Evolutionary conservation across 2,888 invertebrate species (phyloP).

Genomic region (Stenichneumon culpator): DNA sequence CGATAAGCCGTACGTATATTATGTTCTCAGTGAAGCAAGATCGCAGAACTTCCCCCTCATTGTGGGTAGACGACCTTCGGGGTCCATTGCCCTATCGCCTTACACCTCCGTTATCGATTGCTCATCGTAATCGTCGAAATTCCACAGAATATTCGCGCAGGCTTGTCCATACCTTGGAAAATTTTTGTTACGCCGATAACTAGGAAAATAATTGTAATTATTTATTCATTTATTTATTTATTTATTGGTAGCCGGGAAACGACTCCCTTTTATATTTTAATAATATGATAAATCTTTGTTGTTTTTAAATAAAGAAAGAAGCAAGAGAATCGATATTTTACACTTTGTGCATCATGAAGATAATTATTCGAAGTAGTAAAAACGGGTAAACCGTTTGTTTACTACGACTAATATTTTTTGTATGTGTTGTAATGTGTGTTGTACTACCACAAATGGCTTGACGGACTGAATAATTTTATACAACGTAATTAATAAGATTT

Average conservation of each 20-base stretch:
- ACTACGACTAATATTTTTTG: no score
- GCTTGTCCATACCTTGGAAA: not conserved
- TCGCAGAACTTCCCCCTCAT: slow-evolving; percentile 30
- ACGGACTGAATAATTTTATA: not conserved
- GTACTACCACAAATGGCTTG: not conserved
- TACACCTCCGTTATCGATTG: slow-evolving; percentile 19
- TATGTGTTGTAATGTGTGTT: no score
- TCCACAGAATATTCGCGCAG: not conserved
- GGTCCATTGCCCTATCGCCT: slow-evolving; percentile 26
- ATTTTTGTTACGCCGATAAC: not conserved
- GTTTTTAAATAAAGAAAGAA: no score
- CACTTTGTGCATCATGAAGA: no score
- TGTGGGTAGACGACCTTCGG: slow-evolving; percentile 14
- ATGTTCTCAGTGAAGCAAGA: slow-evolving; percentile 51
- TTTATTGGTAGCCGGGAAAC: no score
- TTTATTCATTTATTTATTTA: no score
- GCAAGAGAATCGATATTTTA: no score
- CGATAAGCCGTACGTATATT: slow-evolving; percentile 67
- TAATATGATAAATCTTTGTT: no score
- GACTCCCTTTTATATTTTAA: no score
- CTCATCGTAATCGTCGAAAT: not conserved
- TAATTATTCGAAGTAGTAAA: no score
- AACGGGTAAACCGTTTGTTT: no score
- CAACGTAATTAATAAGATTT: not conserved
- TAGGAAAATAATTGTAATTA: not conserved